Base-by-base conservation (phyloP, 2,888 invertebrate genomes). In the Drosophila kambysellisi region DNA sequence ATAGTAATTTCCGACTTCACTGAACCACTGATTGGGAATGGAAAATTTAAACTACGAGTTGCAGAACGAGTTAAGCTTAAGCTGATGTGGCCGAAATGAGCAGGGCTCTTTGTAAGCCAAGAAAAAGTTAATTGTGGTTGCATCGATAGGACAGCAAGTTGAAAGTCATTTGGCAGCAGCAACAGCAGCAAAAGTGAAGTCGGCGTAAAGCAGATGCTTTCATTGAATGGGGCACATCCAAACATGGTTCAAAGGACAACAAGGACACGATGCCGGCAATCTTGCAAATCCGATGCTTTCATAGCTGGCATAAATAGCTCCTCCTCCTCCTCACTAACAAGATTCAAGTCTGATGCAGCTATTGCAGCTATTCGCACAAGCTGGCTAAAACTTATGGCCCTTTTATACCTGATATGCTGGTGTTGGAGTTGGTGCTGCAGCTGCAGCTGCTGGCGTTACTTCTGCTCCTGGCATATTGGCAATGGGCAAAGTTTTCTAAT, bases 401-500 rank as follows among this genome's bases (percentile, higher is more conserved):
- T 46, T 60, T 30, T 43, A 17, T 59, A 48, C 35, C 17, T 30
- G 41, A 11, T 65, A 35, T 48, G 62, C 52, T 65, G 68, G 43
- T 56, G 57, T 8, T 46, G 46, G 46, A 46, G 8, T 25, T 46
- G 25, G 25, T 25, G 29, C 7, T 54, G 53, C 33, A 17, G 30
- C 1, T 50, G 60, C 25, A 8, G 50, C 53, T 33, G 35, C 3
- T 51, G 58, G 58, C 58, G 62, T 37, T 57, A 59, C 60, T 52
- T 46, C 61, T 64, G 59, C 37, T 52, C 56, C 60, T 50, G 63
- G 60, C 76, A 52, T 76, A 82, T 84, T 52, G 82, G 76, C 73
- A 70, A 84, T 70, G 82, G 79, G 65, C 37, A 86, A 87, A 89
- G 81, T 87, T 87, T 87, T 87, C 89, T 87, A 87, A 87, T 87